A percentile compares a stretch with the other conserved stretches of the same genome.
Conservation (phyloP, 2,888 invertebrate genomes). For the Julus scandinavius region DNA sequence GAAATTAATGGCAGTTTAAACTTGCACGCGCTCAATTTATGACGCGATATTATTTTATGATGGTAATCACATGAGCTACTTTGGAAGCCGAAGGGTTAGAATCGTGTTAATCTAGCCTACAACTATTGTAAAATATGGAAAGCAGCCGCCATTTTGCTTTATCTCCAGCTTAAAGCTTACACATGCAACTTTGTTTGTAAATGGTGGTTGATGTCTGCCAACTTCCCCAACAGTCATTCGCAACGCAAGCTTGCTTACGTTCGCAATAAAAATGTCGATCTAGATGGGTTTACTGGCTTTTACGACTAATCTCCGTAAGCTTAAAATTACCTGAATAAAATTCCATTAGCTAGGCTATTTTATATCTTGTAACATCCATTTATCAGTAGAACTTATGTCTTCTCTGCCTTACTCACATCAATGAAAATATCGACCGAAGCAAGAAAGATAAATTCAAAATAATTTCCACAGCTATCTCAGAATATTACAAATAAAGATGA, state of each 20-base stretch:
- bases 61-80: conserved; percentile 39
- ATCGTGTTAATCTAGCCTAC: conserved; percentile 1
- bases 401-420: background rate
- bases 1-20: conserved; percentile 42
- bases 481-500: background rate
- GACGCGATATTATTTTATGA: conserved; percentile 35
- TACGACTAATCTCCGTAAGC: conserved; percentile 35
- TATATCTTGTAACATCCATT: conserved; percentile 15
- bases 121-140: conserved; percentile 25
- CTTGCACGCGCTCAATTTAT: conserved; percentile 28
- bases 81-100: background rate
- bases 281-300: background rate
- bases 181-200: conserved; percentile 16
- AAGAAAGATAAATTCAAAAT: background rate
- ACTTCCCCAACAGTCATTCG: background rate
- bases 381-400: conserved; percentile 9
- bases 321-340: conserved; percentile 35
- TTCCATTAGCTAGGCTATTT: conserved; percentile 19
- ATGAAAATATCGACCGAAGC: background rate
- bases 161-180: background rate
- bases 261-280: background rate
- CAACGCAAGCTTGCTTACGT: background rate
- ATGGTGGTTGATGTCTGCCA: conserved; percentile 15
- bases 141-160: background rate
- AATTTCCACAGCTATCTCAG: background rate